Evolutionary conservation across 2,888 invertebrate species (phyloP).

Genomic region (Polymixis flavicincta): DNA sequence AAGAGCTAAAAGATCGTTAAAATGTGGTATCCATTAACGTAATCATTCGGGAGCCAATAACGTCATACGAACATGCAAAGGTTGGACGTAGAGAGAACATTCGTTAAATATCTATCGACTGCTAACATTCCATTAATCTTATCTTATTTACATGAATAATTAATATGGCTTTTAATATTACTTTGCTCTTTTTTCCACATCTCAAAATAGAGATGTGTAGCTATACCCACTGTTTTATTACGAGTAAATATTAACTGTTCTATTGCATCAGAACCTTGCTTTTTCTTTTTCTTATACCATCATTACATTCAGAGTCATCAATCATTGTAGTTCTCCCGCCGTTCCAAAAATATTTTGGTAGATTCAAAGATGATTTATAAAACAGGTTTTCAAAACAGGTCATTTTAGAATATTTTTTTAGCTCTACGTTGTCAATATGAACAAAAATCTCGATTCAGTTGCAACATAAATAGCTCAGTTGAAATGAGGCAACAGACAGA

Average conservation of each 20-base stretch:
- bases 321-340: slow-evolving; percentile 37
- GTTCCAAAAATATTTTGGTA: slow-evolving; percentile 40
- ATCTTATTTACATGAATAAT: slow-evolving; percentile 74
- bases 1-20: slow-evolving; percentile 86
- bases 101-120: slow-evolving; percentile 60
- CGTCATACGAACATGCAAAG: slow-evolving; percentile 85
- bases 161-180: slow-evolving; percentile 71
- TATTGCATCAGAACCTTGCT: slow-evolving; percentile 19
- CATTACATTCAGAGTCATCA: slow-evolving; percentile 44
- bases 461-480: slow-evolving; percentile 37
- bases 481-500: slow-evolving; percentile 52
- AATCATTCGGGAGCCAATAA: slow-evolving; percentile 86
- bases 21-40: slow-evolving; percentile 86
- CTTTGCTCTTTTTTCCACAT: slow-evolving; percentile 29
- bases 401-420: slow-evolving; percentile 17
- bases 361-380: slow-evolving; percentile 39
- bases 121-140: slow-evolving; percentile 71
- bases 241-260: slow-evolving; percentile 17
- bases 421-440: not conserved
- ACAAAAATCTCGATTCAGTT: slow-evolving; percentile 30
- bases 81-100: slow-evolving; percentile 68
- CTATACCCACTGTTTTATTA: slow-evolving; percentile 23
- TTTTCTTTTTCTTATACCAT: slow-evolving; percentile 26
- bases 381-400: slow-evolving; percentile 44
- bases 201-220: slow-evolving; percentile 33